Percentiles rank a stretch among this genome's conserved stretches.
Conservation (phyloP, 2,888 invertebrate species). For the Tenthredo livida region DNA sequence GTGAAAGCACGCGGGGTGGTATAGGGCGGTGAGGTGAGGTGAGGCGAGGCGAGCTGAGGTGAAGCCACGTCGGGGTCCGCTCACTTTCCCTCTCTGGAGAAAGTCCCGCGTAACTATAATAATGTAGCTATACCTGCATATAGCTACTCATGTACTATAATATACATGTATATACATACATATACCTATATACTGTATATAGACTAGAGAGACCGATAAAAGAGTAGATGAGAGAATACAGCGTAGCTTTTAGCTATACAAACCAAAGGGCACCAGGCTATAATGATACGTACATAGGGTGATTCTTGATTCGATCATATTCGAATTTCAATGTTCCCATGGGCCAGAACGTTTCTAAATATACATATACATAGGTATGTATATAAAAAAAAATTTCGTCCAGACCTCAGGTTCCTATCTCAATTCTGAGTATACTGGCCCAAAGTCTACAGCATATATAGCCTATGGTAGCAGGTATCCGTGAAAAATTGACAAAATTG, state of each 20-base stretch:
- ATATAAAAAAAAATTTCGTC: too few species aligned
- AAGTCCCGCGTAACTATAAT: slow-evolving; percentile 67
- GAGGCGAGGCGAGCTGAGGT: not conserved
- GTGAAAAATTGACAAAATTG: too few species aligned
- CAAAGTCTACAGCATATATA: too few species aligned
- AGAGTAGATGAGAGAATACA: not conserved
- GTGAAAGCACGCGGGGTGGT: slow-evolving; percentile 48
- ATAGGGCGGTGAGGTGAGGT: slow-evolving; percentile 54
- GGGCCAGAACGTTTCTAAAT: too few species aligned
- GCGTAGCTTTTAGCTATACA: not conserved
- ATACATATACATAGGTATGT: too few species aligned
- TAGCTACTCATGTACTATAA: not conserved
- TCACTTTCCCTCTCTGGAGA: slow-evolving; percentile 77
- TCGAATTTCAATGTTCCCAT: too few species aligned
- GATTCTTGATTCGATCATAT: too few species aligned
- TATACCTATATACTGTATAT: not conserved
- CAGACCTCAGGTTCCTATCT: too few species aligned
- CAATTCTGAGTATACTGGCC: too few species aligned
- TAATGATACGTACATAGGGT: not conserved
- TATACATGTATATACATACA: not conserved
- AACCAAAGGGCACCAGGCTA: not conserved
- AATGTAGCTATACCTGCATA: not conserved
- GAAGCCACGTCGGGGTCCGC: slow-evolving; percentile 63
- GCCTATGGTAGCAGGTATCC: too few species aligned
- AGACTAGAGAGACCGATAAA: not conserved